A percentile compares a stretch with the other conserved stretches of the same genome.
Evolutionary conservation across 2,113 vertebrate genomes (phyloP).

Genomic region (Penelope pileata): DNA sequence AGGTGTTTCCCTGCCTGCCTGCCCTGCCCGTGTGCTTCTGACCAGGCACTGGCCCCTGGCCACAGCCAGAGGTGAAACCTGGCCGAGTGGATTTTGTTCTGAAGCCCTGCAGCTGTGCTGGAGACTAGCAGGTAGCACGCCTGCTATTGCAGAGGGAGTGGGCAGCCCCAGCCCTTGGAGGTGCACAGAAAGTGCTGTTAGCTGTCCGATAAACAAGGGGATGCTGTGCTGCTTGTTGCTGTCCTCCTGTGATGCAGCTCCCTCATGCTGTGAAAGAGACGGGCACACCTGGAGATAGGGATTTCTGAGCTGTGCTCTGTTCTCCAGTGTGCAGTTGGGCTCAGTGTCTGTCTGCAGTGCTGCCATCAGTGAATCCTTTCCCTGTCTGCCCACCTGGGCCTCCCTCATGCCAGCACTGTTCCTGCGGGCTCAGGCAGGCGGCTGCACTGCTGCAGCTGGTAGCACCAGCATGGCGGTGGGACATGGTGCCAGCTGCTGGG

Average conservation of each 20-base stretch:
- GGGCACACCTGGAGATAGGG: accelerated
- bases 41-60: too few relatives aligned
- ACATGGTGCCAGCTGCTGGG: not conserved
- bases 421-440: not conserved
- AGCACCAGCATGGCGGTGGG: accelerated
- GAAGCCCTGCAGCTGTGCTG: not conserved
- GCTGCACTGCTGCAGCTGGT: accelerated
- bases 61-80: not conserved
- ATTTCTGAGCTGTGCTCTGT: accelerated
- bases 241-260: not conserved
- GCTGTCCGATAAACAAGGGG: accelerated
- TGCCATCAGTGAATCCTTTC: accelerated
- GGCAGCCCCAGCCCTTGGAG: not conserved
- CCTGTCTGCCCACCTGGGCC: too few relatives aligned
- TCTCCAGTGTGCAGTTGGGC: too few relatives aligned
- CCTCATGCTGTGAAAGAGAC: accelerated
- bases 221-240: accelerated
- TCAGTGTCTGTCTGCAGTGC: accelerated
- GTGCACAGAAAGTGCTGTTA: not conserved
- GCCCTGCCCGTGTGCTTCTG: too few relatives aligned
- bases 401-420: not conserved
- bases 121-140: accelerated
- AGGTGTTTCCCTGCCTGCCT: not conserved
- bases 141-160: not conserved
- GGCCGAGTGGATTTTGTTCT: not conserved